These are phyloP conservation scores for Blennius ocellaris DNA, from an alignment of 2,113 vertebrate genomes.

Conservation along the genomic window DNA sequence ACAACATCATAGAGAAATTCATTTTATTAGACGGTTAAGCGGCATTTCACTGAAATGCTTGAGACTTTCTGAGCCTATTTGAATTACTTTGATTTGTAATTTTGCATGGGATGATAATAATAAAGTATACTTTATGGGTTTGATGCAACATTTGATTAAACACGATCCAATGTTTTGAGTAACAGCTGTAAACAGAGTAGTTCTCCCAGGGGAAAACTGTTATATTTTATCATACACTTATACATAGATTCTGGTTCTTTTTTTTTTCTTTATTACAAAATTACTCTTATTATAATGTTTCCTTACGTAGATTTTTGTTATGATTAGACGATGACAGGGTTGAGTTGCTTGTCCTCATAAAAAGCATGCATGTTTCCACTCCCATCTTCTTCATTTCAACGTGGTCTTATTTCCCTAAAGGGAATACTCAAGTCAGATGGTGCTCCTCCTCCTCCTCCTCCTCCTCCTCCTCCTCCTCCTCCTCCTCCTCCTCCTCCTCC, in stretches of 20 bases:
- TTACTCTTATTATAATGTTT: slow-evolving; percentile 72
- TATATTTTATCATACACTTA: slow-evolving; percentile 74
- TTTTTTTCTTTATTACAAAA: slow-evolving; percentile 77
- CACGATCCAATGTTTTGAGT: slow-evolving; percentile 61
- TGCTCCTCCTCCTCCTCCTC: slow-evolving; percentile 37
- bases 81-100: slow-evolving; percentile 14
- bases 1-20: slow-evolving; percentile 35
- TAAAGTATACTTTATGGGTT: slow-evolving; percentile 33
- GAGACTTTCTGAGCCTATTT: slow-evolving; percentile 36
- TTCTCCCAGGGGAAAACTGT: slow-evolving; percentile 65
- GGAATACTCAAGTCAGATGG: slow-evolving; percentile 45
- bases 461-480: slow-evolving; percentile 33
- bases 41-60: slow-evolving; percentile 71
- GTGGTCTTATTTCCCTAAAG: slow-evolving; percentile 40
- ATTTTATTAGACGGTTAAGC: slow-evolving; percentile 26
- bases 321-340: slow-evolving; percentile 73
- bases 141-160: slow-evolving; percentile 56
- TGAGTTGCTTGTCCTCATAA: slow-evolving; percentile 73
- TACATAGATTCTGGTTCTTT: slow-evolving; percentile 67
- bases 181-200: slow-evolving; percentile 77
- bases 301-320: slow-evolving; percentile 69
- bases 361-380: slow-evolving; percentile 83
- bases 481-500: slow-evolving; percentile 28
- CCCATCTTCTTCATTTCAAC: slow-evolving; percentile 47
- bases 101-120: slow-evolving; percentile 17